Base-by-base conservation (phyloP, 1,140 invertebrate genomes). In the Nasonia longicornis region DNA sequence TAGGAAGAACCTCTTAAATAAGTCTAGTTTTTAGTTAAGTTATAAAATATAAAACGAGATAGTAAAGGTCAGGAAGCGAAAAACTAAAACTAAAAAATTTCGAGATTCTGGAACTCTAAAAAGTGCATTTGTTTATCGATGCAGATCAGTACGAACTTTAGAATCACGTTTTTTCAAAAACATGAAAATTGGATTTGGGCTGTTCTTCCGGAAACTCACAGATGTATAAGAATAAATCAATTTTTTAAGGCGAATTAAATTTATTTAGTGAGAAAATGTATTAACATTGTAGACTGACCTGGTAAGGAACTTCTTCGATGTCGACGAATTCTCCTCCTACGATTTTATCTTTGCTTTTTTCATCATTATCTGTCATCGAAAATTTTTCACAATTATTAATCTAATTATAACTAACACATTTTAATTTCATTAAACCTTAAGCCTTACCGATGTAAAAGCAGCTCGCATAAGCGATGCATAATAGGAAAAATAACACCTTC, bases 221-320 rank as follows among this genome's bases (percentile, higher is more conserved):
- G 31, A 35, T 35, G 4, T 35, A 35, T 35, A 35, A 6, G 4
- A 3, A 35, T 35, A 35, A 3, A 35, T 3, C 31, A 35, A 35
- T 35, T 35, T 35, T 35, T 35, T 35, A 35, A 35, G 31, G 38
- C 38, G 29, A 67, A 29, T 67, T 2, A 67, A 29, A 29, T n/a
- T 12, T 12, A 26, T 8, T 10, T 7, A 22, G 31, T 26, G 10
- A 31, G 4, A 10, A 29, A 67, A 29, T 26, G 10, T 20, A 67
- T 29, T 67, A 29, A 29, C 26, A 14, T 29, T 67, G 6, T 29
- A 12, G 26, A 74, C 71, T 66, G 35, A 80, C 71, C 4, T 42
- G n/a, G 16, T 80, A 80, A 22, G 79, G 71, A n/a, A 66, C 71
- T 0, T 80, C 52, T 29, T 80, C 64, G 38, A 74, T 67, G 1